Base-by-base conservation (phyloP, 1,140 invertebrate genomes). In the Lasaia peninsularis region DNA sequence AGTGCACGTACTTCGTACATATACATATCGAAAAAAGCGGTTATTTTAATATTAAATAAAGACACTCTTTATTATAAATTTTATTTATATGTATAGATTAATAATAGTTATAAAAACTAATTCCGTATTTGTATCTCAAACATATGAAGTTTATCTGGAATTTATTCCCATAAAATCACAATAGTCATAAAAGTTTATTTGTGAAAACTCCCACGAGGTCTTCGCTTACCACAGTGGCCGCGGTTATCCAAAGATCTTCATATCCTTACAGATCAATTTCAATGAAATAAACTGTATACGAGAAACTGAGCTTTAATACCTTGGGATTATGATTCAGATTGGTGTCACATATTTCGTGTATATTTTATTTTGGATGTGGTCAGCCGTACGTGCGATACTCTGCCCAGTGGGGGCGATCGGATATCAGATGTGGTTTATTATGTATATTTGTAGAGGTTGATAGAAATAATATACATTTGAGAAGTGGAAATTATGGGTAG, bases 201-300 rank as follows among this genome's bases (percentile, higher is more conserved):
- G 56, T 71, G 69, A 67, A 68, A 73, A 75, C 65, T 76, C 75
- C 76, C 80, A 84, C 78, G 73, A 74, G 71, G 62, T 69, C 63
- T 61, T 62, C 62, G 58, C 70, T 75, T 75, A 80, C 82, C 75
- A 75, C 76, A 80, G 76, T 78, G 76, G 79, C 78, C 63, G 55
- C 52, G 57, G 55, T 77, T 79, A 87, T 75, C 68, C 69, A 69
- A 70, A 69, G 67, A 83, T 77, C 78, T 72, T 69, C 67, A 55
- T 76, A 68, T 51, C 35, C 60, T 58, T 51, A 31, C 53, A 28
- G 49, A 48, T 48, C 44, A 48, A 53, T 53, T 53, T 35, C 33
- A 35, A 53, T 35, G 32, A 28, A 48, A 48, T 48, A 44, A 31
- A 40, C 53, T 44, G 18, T 40, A 32, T 40, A 48, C 37, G 16